Evolutionary conservation across 2,888 invertebrate species (phyloP).

Genomic region (Drosophila monieri): DNA sequence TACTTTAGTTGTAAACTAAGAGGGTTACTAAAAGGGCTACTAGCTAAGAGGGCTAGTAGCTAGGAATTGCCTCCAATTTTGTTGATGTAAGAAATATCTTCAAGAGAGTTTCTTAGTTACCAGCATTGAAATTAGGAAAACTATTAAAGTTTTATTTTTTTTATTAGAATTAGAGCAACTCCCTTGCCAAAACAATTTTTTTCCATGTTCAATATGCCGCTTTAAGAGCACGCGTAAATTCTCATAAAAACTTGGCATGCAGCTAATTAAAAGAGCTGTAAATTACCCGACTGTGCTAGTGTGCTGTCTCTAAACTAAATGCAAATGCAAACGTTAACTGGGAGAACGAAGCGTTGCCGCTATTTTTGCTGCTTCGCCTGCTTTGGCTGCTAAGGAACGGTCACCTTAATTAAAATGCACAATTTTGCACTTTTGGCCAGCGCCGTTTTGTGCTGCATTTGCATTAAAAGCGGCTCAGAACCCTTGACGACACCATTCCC

Average conservation of each 20-base stretch:
- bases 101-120: too few species aligned
- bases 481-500: constrained; percentile 58
- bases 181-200: constrained; percentile 25
- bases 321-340: constrained; percentile 63
- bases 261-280: constrained; percentile 78
- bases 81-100: too few species aligned
- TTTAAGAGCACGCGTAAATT: constrained; percentile 69
- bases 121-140: too few species aligned
- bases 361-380: constrained; percentile 39
- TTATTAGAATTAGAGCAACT: too few species aligned
- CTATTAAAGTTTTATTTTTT: constrained; percentile 1
- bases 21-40: too few species aligned
- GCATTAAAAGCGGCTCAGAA: constrained; percentile 66
- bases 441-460: constrained; percentile 71
- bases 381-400: constrained; percentile 53
- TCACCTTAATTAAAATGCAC: constrained; percentile 80
- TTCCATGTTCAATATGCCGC: constrained; percentile 60
- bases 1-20: neutral
- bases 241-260: constrained; percentile 70
- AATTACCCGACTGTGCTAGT: constrained; percentile 57
- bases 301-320: constrained; percentile 46
- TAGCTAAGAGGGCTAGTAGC: too few species aligned
- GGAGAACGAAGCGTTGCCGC: constrained; percentile 11
- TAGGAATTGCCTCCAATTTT: too few species aligned
- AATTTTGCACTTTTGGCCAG: constrained; percentile 78